Conservation (phyloP, 2,797 vertebrate species). For the Ctenopoma multispine region DNA sequence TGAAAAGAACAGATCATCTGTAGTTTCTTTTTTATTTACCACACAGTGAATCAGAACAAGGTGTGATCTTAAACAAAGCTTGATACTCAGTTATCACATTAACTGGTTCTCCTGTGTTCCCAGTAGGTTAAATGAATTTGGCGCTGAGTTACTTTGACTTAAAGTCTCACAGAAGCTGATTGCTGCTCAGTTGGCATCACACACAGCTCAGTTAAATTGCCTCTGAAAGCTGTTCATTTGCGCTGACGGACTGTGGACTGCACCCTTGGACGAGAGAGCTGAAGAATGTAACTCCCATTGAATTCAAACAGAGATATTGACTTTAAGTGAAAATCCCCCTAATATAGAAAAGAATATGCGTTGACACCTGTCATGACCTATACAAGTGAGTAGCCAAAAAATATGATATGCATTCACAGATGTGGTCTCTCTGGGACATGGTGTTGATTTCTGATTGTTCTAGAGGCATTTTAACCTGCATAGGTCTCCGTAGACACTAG, state of each 20-base stretch:
- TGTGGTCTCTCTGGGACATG: slow-evolving; percentile 6
- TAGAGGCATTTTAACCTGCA: slow-evolving; percentile 7
- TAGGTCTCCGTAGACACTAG: background rate
- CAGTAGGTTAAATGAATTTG: slow-evolving; percentile 27
- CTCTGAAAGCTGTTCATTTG: slow-evolving; percentile 68
- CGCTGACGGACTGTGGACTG: slow-evolving; percentile 64
- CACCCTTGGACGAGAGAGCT: slow-evolving; percentile 36
- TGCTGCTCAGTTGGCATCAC: slow-evolving; percentile 44
- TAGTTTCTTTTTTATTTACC: background rate
- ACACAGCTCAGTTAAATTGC: slow-evolving; percentile 54
- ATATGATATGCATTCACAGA: slow-evolving; percentile 28
- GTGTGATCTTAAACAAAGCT: slow-evolving; percentile 8
- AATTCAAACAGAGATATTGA: slow-evolving; percentile 49
- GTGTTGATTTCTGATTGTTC: slow-evolving; percentile 20
- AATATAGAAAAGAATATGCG: slow-evolving; percentile 49
- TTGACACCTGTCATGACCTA: slow-evolving; percentile 49
- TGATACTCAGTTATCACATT: slow-evolving; percentile 42
- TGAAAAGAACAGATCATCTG: background rate
- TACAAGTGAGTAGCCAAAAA: slow-evolving; percentile 23
- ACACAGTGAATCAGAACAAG: background rate
- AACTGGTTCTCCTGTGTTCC: slow-evolving; percentile 35
- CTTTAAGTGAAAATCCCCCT: slow-evolving; percentile 63
- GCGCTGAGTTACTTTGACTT: slow-evolving; percentile 41
- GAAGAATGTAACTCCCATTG: slow-evolving; percentile 45
- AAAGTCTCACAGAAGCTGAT: slow-evolving; percentile 45